Conservation (phyloP, 2,113 vertebrate genomes). For the Lycocorax pyrrhopterus region DNA sequence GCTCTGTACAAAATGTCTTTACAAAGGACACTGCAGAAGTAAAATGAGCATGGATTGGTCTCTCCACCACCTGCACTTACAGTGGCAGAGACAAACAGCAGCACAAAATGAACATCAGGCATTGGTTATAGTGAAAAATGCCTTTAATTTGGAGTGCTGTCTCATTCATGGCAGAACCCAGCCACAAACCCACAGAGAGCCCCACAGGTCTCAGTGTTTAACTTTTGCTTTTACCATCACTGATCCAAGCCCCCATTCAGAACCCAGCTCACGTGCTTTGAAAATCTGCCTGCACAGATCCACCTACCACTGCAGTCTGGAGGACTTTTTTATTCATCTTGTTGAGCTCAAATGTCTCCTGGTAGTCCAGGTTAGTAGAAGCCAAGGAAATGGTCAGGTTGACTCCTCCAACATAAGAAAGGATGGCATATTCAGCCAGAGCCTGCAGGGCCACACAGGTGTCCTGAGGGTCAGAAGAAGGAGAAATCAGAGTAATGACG, state of each 20-base stretch:
- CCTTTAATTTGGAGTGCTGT: neutral
- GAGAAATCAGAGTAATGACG: neutral
- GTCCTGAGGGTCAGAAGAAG: conserved; percentile 71
- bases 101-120: neutral
- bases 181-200: neutral
- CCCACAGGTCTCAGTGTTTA: neutral
- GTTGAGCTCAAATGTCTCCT: conserved; percentile 91
- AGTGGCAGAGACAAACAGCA: neutral
- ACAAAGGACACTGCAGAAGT: neutral
- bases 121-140: neutral
- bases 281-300: neutral
- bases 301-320: conserved; percentile 82
- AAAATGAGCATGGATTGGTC: neutral
- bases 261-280: neutral
- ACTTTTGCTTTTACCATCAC: neutral
- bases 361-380: conserved; percentile 92
- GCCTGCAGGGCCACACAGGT: conserved; percentile 92
- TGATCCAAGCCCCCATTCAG: neutral
- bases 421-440: conserved; percentile 90
- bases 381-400: conserved; percentile 94
- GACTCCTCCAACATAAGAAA: conserved; percentile 87
- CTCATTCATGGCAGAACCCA: neutral
- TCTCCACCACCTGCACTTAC: neutral
- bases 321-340: conserved; percentile 88
- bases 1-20: neutral